Evolutionary conservation across 2,797 vertebrate species (phyloP).

Genomic region (Mormyrops boulengeri): DNA sequence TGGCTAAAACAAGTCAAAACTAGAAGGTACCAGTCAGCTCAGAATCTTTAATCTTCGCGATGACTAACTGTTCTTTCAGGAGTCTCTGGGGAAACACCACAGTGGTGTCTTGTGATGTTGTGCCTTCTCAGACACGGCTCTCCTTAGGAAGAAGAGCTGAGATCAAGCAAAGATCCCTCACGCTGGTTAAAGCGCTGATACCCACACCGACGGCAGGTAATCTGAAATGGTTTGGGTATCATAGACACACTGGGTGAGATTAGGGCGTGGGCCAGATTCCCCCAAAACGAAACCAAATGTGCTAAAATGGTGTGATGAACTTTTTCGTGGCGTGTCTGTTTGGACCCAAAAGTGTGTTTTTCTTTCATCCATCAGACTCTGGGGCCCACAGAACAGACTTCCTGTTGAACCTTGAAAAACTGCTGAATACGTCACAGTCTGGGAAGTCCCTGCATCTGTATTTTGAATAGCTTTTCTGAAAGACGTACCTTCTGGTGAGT

Average conservation of each 20-base stretch:
- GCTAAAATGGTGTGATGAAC: background rate
- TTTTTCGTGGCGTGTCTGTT: background rate
- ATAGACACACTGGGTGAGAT: background rate
- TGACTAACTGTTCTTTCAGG: background rate
- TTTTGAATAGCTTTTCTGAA: background rate
- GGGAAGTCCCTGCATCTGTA: background rate
- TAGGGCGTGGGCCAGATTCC: background rate
- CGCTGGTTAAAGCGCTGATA: background rate
- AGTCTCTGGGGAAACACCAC: background rate
- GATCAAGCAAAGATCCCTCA: background rate
- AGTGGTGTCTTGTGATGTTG: background rate
- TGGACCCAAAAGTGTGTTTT: background rate
- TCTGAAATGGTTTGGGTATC: background rate
- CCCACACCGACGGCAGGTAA: background rate
- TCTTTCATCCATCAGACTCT: background rate
- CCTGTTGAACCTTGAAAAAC: background rate
- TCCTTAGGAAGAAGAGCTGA: slow-evolving; percentile 3
- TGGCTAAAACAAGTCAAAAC: background rate
- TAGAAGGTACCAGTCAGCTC: background rate
- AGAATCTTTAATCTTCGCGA: background rate
- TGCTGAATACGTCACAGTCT: background rate
- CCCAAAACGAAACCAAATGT: background rate
- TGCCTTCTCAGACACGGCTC: background rate
- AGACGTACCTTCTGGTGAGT: background rate
- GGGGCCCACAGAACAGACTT: background rate